phyloP scores from a whole-genome alignment of 1,140 invertebrate species.

The Papilio helenus region DNA sequence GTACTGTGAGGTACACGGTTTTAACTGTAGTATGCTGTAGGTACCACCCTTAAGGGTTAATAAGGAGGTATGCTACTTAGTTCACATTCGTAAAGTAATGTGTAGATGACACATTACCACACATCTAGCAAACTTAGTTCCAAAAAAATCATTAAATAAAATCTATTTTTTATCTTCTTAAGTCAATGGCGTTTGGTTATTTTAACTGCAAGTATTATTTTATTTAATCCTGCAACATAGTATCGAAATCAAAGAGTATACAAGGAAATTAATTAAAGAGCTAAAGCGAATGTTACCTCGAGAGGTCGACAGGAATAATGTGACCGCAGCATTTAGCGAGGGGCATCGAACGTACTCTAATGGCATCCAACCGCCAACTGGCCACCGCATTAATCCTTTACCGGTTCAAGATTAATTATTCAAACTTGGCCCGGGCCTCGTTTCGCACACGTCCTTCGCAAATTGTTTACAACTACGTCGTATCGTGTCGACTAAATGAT shows the following conservation, averaged over 20 bases:
- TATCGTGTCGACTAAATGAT: constrained; percentile 42
- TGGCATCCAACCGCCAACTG: constrained; percentile 80
- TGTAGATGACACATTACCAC: too few species aligned
- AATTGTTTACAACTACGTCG: constrained; percentile 69
- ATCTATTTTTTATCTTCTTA: too few species aligned
- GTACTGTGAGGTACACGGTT: constrained; percentile 51
- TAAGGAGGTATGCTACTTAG: neutral
- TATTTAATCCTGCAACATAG: neutral
- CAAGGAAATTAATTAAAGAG: constrained; percentile 56
- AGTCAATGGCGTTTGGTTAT: neutral
- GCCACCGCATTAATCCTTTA: constrained; percentile 81
- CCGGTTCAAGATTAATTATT: constrained; percentile 81
- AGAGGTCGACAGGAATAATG: constrained; percentile 70
- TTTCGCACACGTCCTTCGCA: constrained; percentile 64
- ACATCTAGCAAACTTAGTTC: too few species aligned
- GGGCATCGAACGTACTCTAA: constrained; percentile 79
- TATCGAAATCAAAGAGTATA: constrained; percentile 42
- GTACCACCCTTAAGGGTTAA: neutral
- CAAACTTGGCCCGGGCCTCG: constrained; percentile 67
- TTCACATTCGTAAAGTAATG: too few species aligned
- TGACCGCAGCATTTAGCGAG: constrained; percentile 76
- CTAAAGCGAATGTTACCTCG: constrained; percentile 50
- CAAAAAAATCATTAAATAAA: too few species aligned
- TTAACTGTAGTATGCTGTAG: constrained; percentile 42
- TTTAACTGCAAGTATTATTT: neutral